Base-by-base conservation (phyloP, 2,888 invertebrate species). In the Lycocerus yunnanus region DNA sequence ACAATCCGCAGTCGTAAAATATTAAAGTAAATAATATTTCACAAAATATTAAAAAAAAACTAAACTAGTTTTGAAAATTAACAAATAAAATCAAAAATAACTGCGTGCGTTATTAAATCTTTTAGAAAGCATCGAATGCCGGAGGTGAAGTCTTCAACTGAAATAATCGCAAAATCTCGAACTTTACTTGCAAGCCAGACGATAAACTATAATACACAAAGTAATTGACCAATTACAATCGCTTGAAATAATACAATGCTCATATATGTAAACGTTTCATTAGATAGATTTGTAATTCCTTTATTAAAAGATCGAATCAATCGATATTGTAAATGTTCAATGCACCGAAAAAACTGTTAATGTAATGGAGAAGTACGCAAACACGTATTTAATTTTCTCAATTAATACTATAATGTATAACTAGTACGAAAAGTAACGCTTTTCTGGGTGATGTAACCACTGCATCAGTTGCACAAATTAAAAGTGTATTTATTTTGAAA, bases 161-260 rank as follows among this genome's bases (percentile, higher is more conserved):
- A 20, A 18, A 43, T 43, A 43, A 63, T 63, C 61, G 13, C 15
- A 63, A 18, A 43, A 43, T 68, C 15, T n/a, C 15, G 43, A 63
- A 14, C 15, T 69, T 14, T 63, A 16, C 63, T 69, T 63, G 16
- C 15, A 59, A 61, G 16, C 15, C 63, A 63, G 61, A 43, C 27
- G 59, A 60, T 16, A 63, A 63, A 63, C 61, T 72, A 68, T 65
- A 72, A 16, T 68, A 72, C 68, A 68, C 72, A 72, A 21, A n/a
- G 58, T 72, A 72, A 72, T 72, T 72, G 72, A 59, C 15, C 72
- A 68, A 72, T 72, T 72, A 72, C 60, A 63, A 61, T 69, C 27
- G 68, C 13, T 69, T 69, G 15, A 68, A 72, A 68, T 69, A 72
- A 67, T 68, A 72, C 68, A 65, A 72, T 72, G 61, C 61, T 20